Base-by-base conservation (phyloP, 2,113 vertebrate species). In the Elachura formosa region DNA sequence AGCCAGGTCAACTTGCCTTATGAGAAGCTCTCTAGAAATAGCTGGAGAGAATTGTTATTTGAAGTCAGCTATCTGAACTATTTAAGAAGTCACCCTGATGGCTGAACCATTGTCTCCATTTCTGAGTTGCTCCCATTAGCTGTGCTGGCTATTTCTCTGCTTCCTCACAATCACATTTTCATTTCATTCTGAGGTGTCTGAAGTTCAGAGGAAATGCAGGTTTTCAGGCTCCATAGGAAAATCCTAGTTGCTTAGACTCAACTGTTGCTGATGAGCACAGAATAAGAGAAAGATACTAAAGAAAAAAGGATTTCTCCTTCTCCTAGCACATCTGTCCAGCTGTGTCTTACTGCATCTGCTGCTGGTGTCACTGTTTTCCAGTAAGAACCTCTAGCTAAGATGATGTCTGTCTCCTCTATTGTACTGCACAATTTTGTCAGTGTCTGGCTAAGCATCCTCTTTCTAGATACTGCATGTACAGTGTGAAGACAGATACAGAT, bases 41-140 rank as follows among this genome's bases (percentile, higher is more conserved):
- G 75, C 62, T 94, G 84, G 89, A 64, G 66, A 80, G 43, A 73
- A 66, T 73, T 94, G 20, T 84, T 93, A 43, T 86, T 88, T 94
- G 74, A 87, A 96, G 68, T 34, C 68, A 76, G 68, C 54, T 72
- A 4, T 64, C 62, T 74, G 62, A 78, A 56, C 64, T 74, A 71
- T 92, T 90, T 86, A 92, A 92, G 40, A 94, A 89, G 52, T 85
- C 82, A 86, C 22, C 38, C 55, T 74, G 38, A n/a, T 84, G 62
- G n/a, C 74, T 92, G 52, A 93, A 71, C n/a, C 10, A 10, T 89
- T 86, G 68, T 92, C 69, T 55, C 59, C 18, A 15, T 96, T 93
- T 90, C 55, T 75, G 67, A 80, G 62, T 90, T 80, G 38, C 54
- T 95, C 38, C 46, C 17, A 34, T 91, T 34, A 66, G 72, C 34